Evolutionary conservation across 1,140 invertebrate genomes (phyloP), one percentile per base, ranked within the genome.

Genomic region (Planococcus citri): DNA sequence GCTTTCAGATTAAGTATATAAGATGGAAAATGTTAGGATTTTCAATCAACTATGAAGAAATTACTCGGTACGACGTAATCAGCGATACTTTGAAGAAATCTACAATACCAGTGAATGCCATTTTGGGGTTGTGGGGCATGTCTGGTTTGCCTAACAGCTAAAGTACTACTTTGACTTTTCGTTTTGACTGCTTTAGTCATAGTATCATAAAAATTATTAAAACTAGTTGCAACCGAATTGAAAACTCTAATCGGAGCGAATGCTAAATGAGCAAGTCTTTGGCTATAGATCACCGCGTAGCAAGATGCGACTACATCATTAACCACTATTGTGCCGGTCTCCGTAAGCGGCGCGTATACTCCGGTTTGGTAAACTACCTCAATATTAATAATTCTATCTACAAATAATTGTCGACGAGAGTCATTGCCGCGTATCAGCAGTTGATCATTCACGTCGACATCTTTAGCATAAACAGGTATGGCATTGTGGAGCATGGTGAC

Each of bases 221-320:
- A 73, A 37, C 72, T 73, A 17, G 78, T 73, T 72, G 79, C 77
- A 21, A 83, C 70, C 72, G 80, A 82, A 67, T 77, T 78, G 72
- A 81, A 80, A 0, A 87, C 70, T 60, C 94, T 81, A 68, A 93
- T 78, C 0, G 95, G 94, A 4, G 86, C 79, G 77, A 96, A 91
- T 0, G 87, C 86, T 75, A 83, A 84, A 76, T 97, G 95, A 4
- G 94, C 94, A 64, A 97, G 72, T 9, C 78, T 77, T 73, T 95
- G 92, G 78, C 88, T 91, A 76, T 90, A 83, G 17, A 98, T 83
- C 10, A 94, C 80, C 0, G 95, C 95, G 80, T 98, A 99, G 78
- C 95, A 98, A 0, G 95, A 97, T 1, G 91, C 91, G 0, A 94
- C 83, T 2, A 96, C 87, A 71, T 89, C 88, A 77, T 98, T 88